Conservation (phyloP, 2,888 invertebrate genomes). For the Stictocephala bisonia region DNA sequence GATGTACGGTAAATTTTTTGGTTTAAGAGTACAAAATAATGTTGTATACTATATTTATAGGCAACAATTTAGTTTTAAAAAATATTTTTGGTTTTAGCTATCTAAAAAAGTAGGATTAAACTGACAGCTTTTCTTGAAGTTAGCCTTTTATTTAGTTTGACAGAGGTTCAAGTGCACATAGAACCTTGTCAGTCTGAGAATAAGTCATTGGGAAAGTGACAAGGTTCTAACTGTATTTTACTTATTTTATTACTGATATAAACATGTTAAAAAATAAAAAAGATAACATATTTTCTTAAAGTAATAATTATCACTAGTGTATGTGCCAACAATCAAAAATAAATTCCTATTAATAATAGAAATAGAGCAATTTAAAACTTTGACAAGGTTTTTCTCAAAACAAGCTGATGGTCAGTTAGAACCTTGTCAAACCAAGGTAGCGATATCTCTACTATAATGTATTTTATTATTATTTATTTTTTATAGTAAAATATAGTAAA, state of each 20-base stretch:
- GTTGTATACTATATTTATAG: neutral
- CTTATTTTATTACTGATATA: conserved; percentile 9
- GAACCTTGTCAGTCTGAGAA: conserved; percentile 35
- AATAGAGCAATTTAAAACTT: conserved; percentile 40
- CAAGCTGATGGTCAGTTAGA: conserved; percentile 38
- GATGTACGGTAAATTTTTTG: conserved; percentile 2
- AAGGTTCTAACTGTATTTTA: conserved; percentile 43
- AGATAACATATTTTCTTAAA: conserved; percentile 26
- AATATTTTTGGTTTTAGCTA: neutral
- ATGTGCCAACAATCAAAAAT: conserved; percentile 19
- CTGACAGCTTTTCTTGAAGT: neutral
- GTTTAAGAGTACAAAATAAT: neutral
- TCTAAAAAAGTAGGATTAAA: neutral
- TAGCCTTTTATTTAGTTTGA: conserved; percentile 32
- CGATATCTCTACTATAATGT: too few relatives aligned
- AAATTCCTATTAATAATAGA: conserved; percentile 25
- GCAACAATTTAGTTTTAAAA: neutral
- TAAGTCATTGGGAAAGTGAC: conserved; percentile 21
- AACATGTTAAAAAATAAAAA: conserved; percentile 25
- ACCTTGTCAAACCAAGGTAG: conserved; percentile 43
- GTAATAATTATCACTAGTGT: conserved; percentile 11
- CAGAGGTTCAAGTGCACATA: conserved; percentile 39
- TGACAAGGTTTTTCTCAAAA: conserved; percentile 37
- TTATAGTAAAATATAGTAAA: too few relatives aligned
- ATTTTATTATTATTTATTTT: too few relatives aligned